Percentiles rank a stretch among this genome's conserved stretches.
Conservation (phyloP, 2,888 invertebrate species). For the Carcina quercana region DNA sequence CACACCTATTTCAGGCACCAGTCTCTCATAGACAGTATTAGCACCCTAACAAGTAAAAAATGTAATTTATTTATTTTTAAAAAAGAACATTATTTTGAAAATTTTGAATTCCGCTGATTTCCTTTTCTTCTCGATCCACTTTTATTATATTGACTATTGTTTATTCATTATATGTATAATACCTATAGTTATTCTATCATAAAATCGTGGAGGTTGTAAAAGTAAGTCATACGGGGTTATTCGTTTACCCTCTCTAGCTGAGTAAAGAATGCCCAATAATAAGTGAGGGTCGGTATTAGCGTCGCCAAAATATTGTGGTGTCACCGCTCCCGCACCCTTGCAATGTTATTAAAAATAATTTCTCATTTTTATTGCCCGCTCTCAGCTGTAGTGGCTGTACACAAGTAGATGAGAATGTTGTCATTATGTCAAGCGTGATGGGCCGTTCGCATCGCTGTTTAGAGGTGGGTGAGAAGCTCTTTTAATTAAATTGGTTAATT, state of each 20-base stretch:
- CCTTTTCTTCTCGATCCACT: no score
- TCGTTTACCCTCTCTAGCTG: slow-evolving; percentile 47
- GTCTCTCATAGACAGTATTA: no score
- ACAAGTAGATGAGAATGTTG: neutral
- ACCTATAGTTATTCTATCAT: no score
- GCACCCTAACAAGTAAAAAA: no score
- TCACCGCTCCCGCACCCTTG: slow-evolving; percentile 31
- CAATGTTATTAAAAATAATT: slow-evolving; percentile 72
- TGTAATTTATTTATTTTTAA: no score
- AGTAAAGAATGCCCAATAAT: slow-evolving; percentile 56
- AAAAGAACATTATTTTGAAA: no score
- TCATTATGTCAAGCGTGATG: neutral
- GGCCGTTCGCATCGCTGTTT: neutral
- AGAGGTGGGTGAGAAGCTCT: no score
- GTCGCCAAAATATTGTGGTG: slow-evolving; percentile 54
- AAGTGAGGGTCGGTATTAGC: slow-evolving; percentile 41
- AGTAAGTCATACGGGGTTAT: slow-evolving; percentile 46
- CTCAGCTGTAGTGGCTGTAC: slow-evolving; percentile 19
- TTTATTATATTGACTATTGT: no score
- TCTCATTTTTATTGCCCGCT: slow-evolving; percentile 69
- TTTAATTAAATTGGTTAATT: no score
- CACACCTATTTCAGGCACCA: no score
- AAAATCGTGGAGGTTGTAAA: slow-evolving; percentile 57
- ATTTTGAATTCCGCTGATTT: no score
- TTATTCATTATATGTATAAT: no score